Conservation (phyloP, 1,140 invertebrate species). For the Polyergus mexicanus region DNA sequence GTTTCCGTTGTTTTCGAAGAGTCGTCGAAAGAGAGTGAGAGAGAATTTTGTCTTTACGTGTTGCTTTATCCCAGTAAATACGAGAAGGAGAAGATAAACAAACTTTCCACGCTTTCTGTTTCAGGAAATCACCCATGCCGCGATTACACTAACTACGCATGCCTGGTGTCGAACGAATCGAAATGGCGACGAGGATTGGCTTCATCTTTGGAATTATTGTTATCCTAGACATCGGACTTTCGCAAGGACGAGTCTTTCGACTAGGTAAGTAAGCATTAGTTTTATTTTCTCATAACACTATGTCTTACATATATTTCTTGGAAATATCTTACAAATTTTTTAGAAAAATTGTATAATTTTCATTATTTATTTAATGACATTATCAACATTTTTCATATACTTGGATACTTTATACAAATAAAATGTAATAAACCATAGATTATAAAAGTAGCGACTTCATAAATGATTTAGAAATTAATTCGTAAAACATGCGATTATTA, state of each 20-base stretch:
- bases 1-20: not conserved
- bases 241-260: conserved; percentile 71
- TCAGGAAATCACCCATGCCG: conserved; percentile 78
- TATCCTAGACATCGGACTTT: conserved; percentile 69
- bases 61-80: not conserved
- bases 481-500: conserved; percentile 7
- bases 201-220: conserved; percentile 76
- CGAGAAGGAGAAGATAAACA: conserved; percentile 5
- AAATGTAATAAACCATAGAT: not conserved
- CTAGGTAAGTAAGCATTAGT: conserved; percentile 77
- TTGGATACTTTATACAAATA: not conserved
- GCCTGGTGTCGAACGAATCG: conserved; percentile 70
- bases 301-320: not conserved
- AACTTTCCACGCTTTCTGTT: conserved; percentile 69
- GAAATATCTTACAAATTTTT: not conserved
- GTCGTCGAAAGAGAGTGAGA: not conserved
- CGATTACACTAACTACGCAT: conserved; percentile 68
- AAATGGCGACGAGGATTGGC: conserved; percentile 77
- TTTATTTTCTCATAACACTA: not conserved
- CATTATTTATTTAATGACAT: not conserved
- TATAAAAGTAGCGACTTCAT: not conserved
- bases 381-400: not conserved
- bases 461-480: conserved; percentile 11
- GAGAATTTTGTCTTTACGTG: not conserved
- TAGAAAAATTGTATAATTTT: not conserved